Percentiles rank a stretch among this genome's conserved stretches.
phyloP scores from a whole-genome alignment of 2,113 vertebrate species.

The Alouatta palliata region DNA sequence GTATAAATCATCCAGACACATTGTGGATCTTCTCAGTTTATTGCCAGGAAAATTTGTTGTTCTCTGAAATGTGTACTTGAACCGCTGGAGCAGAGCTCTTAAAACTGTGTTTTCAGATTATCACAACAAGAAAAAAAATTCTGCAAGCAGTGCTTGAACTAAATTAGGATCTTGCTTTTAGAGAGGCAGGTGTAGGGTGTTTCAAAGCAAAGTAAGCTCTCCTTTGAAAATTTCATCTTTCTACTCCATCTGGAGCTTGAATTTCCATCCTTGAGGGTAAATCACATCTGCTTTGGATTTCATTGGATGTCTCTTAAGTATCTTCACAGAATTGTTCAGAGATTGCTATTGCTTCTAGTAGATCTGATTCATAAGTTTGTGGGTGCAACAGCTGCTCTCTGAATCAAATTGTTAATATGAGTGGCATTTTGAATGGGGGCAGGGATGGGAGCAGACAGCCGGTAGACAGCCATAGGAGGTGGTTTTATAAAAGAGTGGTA shows the following conservation, averaged over 20 bases:
- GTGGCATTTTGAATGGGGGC: background rate
- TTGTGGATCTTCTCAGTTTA: background rate
- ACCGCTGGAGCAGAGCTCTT: background rate
- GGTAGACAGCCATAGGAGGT: background rate
- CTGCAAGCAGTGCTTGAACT: slow-evolving; percentile 19
- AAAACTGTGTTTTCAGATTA: background rate
- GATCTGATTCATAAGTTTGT: slow-evolving; percentile 24
- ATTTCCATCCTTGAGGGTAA: background rate
- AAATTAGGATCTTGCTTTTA: background rate
- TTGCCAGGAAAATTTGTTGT: background rate
- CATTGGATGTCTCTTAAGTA: background rate
- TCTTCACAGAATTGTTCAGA: background rate
- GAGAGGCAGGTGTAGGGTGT: background rate
- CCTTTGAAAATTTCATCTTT: background rate
- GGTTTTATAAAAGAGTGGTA: background rate
- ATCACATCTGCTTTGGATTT: slow-evolving; percentile 32
- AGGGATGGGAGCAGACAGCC: background rate
- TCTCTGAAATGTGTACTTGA: background rate
- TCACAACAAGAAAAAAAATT: background rate
- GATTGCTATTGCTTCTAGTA: slow-evolving; percentile 2
- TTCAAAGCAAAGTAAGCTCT: background rate
- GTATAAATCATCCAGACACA: background rate
- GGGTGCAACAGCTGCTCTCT: background rate
- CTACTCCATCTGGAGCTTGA: background rate
- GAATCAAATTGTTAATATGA: background rate